Evolutionary conservation across 1,140 invertebrate genomes (phyloP), one percentile per base, ranked within the genome.

Genomic region (Drosophila guanche): DNA sequence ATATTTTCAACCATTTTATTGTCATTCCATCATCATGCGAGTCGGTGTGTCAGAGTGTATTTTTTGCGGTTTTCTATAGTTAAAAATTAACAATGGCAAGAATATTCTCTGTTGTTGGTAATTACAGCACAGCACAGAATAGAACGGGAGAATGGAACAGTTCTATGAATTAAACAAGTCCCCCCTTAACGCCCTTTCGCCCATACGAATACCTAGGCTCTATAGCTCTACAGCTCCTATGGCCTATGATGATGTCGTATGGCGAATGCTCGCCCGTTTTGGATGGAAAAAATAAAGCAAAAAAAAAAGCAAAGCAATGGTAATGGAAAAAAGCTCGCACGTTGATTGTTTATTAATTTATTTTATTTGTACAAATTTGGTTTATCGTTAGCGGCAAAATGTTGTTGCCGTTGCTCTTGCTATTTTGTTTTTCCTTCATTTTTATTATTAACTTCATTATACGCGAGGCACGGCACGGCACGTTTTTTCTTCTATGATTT

Each of bases 391-490:
- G 66, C 66, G 66, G 63, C 66, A 68, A 65, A 68, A 37, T 37
- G 33, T 37, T 37, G 33, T 37, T 12, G 10, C 29, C 4, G 8
- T 33, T 33, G 8, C 33, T 37, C 3, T 33, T 33, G 8, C 33
- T 37, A 4, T 37, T 37, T 37, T 68, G 43, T 54, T 48, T 60
- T 22, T 72, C 33, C 68, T 68, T 63, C 33, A 52, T 71, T 69
- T 62, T 75, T 80, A 61, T 74, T 74, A 81, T 77, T 65, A 68
- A 69, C 53, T 81, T 81, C 66, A 74, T 76, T 86, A 85, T 81
- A 60, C 60, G 33, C 33, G 10, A 27, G 25, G 25, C 25, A 5
- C 16, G 37, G 72, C 80, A 86, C 79, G 73, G 59, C 69, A 74
- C 70, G 70, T 69, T 79, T 79, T 85, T 59, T 50, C 61, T 59